Conservation (phyloP, 2,113 vertebrate species). For the Mus spicilegus region DNA sequence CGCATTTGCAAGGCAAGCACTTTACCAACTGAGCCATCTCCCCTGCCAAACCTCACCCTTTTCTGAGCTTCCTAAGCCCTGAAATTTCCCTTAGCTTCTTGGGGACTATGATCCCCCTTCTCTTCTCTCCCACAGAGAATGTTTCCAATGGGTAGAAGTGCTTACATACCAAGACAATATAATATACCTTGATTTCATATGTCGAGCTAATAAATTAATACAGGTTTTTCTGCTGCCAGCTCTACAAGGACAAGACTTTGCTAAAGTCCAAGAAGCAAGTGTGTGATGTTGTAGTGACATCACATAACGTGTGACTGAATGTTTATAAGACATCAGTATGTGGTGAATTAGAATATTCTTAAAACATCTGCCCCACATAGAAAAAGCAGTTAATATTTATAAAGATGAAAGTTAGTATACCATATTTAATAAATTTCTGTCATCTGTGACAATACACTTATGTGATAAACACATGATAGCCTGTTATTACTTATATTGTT, state of each 20-base stretch:
- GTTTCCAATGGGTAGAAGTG: background rate
- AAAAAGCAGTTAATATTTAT: constrained; percentile 29
- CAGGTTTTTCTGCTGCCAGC: background rate
- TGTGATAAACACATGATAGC: background rate
- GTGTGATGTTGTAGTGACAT: background rate
- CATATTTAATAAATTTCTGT: constrained; percentile 48
- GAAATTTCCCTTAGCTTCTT: background rate
- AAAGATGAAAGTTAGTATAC: constrained; percentile 36
- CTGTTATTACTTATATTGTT: background rate
- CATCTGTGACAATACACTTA: background rate
- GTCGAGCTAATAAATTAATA: background rate
- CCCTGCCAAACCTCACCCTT: background rate
- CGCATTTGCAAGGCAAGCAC: background rate
- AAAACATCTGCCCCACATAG: background rate
- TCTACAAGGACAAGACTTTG: background rate
- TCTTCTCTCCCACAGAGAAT: background rate
- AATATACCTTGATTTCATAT: background rate
- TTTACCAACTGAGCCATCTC: background rate
- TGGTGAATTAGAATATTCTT: background rate
- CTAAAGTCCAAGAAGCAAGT: background rate
- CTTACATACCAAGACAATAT: background rate
- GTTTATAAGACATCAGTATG: constrained; percentile 9
- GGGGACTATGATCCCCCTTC: background rate
- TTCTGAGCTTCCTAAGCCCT: background rate
- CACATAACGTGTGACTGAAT: constrained; percentile 11